Conservation (phyloP, 1,140 invertebrate genomes). For the roundworm (Caenorhabditis elegans) region WBcel235 BX284605.5:5788501-5789000, state of each 20-base stretch:
- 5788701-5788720: constrained; percentile 32
- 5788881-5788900: constrained; percentile 14
- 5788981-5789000: too few relatives aligned
- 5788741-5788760: not conserved
- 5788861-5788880: not conserved
- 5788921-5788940: not conserved
- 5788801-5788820: not conserved
- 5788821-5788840: not conserved
- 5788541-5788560: not conserved
- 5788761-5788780: constrained; percentile 9
- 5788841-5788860: not conserved
- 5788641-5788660: constrained; percentile 39
- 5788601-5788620: not conserved
- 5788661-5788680: constrained; percentile 32
- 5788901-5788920: constrained; percentile 17
- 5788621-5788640: not conserved
- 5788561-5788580: not conserved
- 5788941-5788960: not conserved
- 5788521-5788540: constrained; percentile 1
- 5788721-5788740: not conserved
- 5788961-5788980: not conserved
- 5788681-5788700: constrained; percentile 34
- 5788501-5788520: constrained; percentile 6
- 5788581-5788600: not conserved
- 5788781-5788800: constrained; percentile 17